phyloP scores from a whole-genome alignment of 2,888 invertebrate genomes.

The Diabrotica balteata region DNA sequence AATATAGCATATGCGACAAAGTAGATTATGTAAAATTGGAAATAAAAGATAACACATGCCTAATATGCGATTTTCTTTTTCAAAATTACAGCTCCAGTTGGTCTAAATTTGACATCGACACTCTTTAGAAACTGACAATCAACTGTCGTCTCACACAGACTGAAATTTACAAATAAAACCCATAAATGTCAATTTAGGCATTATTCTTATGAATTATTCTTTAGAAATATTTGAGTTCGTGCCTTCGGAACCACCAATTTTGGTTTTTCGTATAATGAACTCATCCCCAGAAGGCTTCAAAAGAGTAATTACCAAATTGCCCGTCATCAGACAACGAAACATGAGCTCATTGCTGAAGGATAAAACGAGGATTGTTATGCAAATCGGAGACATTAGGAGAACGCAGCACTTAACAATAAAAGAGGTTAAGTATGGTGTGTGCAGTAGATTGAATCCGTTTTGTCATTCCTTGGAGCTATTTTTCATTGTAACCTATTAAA shows the following conservation, averaged over 20 bases:
- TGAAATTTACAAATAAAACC: conserved; percentile 8
- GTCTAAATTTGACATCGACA: conserved; percentile 3
- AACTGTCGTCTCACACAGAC: conserved; percentile 28
- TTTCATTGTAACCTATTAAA: too few species aligned
- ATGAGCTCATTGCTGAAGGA: too few species aligned
- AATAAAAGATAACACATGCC: conserved; percentile 4
- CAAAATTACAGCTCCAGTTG: conserved; percentile 3
- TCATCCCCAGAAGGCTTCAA: conserved; percentile 12
- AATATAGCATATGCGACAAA: too few species aligned
- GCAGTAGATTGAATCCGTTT: too few species aligned
- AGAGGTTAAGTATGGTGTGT: too few species aligned
- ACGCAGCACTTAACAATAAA: too few species aligned
- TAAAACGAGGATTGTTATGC: conserved; percentile 17
- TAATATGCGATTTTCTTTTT: conserved; percentile 10
- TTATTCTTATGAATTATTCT: conserved; percentile 14
- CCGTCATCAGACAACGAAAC: conserved; percentile 8
- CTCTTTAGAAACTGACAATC: not conserved
- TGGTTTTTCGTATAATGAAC: conserved; percentile 13
- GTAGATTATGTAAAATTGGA: conserved; percentile 2
- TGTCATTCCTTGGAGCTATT: too few species aligned
- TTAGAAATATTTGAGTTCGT: conserved; percentile 20
- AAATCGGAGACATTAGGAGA: conserved; percentile 10
- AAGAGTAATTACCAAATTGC: conserved; percentile 19
- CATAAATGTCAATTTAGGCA: conserved; percentile 12
- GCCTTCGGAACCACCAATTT: conserved; percentile 11